Percentiles rank a stretch among this genome's conserved stretches.
Evolutionary conservation across 2,888 invertebrate species (phyloP).

Genomic region (Cheilosia grossa): DNA sequence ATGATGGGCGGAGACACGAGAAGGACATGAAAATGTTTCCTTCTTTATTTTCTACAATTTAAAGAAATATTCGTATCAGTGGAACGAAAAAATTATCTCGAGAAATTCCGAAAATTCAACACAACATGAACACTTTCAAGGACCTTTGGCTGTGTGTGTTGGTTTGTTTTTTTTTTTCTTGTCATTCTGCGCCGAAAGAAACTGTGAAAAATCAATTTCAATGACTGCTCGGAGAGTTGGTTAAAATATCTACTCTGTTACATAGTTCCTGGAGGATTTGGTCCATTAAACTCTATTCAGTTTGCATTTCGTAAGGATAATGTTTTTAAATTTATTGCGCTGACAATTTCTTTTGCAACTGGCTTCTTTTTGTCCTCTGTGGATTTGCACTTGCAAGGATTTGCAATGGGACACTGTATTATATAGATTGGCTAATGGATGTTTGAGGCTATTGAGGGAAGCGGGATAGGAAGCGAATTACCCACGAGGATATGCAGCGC

Average conservation of each 20-base stretch:
- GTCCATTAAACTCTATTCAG: conserved; percentile 64
- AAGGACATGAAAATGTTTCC: neutral
- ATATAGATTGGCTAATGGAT: neutral
- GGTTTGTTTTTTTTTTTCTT: neutral
- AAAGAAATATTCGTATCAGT: neutral
- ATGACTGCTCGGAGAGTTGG: conserved; percentile 31
- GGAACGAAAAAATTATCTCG: neutral
- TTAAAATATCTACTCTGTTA: conserved; percentile 19
- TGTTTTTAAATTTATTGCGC: conserved; percentile 36
- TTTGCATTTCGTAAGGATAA: conserved; percentile 53
- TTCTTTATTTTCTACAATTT: neutral
- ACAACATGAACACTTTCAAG: conserved; percentile 60
- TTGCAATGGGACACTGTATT: neutral
- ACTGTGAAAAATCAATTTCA: conserved; percentile 62
- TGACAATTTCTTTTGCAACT: neutral
- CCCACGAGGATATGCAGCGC: neutral
- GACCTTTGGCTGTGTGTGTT: conserved; percentile 28
- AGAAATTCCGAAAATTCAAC: conserved; percentile 19
- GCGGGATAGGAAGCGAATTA: too few relatives aligned
- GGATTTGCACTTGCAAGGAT: neutral
- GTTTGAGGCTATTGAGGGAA: neutral
- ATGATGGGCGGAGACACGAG: conserved; percentile 11
- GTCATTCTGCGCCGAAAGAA: conserved; percentile 10
- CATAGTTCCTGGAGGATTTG: conserved; percentile 58
- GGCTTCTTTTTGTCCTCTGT: neutral